These are phyloP conservation scores for Eupsilia transversa DNA, from an alignment of 2,888 invertebrate species.

Conservation along the genomic window DNA sequence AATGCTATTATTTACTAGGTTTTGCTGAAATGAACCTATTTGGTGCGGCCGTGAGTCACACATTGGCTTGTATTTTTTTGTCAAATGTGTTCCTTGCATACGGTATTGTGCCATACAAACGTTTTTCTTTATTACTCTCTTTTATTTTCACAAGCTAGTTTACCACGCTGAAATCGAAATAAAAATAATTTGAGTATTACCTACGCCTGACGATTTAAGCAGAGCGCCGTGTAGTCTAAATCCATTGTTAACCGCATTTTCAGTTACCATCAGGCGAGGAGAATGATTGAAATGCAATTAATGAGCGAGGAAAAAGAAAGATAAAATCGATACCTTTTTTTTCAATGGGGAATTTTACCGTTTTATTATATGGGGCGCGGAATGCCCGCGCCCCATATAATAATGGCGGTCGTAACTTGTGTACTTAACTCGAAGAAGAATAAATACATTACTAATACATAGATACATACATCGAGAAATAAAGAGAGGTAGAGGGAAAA, in stretches of 20 bases:
- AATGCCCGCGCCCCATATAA: no score
- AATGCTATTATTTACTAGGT: background rate
- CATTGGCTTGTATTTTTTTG: no score
- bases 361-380: no score
- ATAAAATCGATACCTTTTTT: no score
- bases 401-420: no score
- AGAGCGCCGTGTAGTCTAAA: background rate
- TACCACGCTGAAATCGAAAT: background rate
- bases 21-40: background rate
- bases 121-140: background rate
- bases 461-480: no score
- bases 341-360: no score
- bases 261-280: background rate
- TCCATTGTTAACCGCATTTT: background rate
- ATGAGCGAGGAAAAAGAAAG: no score
- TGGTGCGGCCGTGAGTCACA: background rate
- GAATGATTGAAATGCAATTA: no score
- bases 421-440: no score
- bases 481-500: no score
- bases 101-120: background rate
- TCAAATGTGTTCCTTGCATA: background rate
- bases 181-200: background rate
- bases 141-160: background rate
- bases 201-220: constrained; percentile 16
- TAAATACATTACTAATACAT: no score